phyloP scores from a whole-genome alignment of 2,113 vertebrate genomes.

The Lipophrys pholis region DNA sequence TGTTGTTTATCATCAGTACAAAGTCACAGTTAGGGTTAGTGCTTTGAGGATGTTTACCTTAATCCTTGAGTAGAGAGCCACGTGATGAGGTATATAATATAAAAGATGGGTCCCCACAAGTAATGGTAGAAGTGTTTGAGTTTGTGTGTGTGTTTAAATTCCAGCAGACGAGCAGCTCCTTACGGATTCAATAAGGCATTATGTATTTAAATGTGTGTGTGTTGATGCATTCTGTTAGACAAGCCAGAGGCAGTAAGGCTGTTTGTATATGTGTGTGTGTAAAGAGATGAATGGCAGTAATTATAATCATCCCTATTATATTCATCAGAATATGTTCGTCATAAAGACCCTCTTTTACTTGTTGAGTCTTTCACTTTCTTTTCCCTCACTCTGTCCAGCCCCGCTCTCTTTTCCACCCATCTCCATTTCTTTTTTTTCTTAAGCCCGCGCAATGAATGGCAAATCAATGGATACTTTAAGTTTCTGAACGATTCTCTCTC shows the following conservation, averaged over 20 bases:
- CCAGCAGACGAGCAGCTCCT: slow-evolving; percentile 21
- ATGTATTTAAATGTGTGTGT: slow-evolving; percentile 60
- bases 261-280: slow-evolving; percentile 30
- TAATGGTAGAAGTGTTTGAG: no score
- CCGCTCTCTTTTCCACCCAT: slow-evolving; percentile 19
- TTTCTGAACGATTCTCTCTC: slow-evolving; percentile 57
- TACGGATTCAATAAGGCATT: slow-evolving; percentile 51
- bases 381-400: slow-evolving; percentile 35
- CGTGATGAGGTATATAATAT: no score
- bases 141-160: neutral
- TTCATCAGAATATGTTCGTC: slow-evolving; percentile 47
- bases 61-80: no score
- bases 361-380: slow-evolving; percentile 48
- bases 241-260: slow-evolving; percentile 25
- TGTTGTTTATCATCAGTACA: no score
- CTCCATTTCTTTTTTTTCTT: slow-evolving; percentile 12
- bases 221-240: slow-evolving; percentile 49
- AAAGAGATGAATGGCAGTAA: slow-evolving; percentile 52
- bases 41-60: no score
- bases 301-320: slow-evolving; percentile 62
- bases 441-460: slow-evolving; percentile 56
- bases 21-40: no score
- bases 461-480: slow-evolving; percentile 59
- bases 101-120: no score
- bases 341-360: slow-evolving; percentile 43